phyloP scores from a whole-genome alignment of 2,888 invertebrate genomes.

The Metopia argyrocephala region DNA sequence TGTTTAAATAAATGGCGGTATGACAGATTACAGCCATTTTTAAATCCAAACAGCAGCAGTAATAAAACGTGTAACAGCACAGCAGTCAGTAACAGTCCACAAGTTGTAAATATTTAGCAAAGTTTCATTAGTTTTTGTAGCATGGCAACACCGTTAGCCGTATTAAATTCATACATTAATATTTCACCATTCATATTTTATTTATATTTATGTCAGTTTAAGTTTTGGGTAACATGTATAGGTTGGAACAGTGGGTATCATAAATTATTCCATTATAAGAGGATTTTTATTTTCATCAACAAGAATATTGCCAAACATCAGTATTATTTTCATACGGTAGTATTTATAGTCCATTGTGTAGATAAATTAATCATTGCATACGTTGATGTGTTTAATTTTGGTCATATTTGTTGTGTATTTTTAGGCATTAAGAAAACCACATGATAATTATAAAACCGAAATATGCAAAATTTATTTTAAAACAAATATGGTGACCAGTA shows the following conservation, averaged over 20 bases:
- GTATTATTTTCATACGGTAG: slow-evolving; percentile 29
- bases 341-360: slow-evolving; percentile 17
- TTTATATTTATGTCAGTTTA: background rate
- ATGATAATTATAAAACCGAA: slow-evolving; percentile 36
- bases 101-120: no score
- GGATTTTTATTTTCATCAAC: background rate
- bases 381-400: background rate
- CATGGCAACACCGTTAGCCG: slow-evolving; percentile 40
- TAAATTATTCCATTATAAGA: slow-evolving; percentile 29
- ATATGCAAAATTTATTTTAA: slow-evolving; percentile 8
- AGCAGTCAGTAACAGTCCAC: no score
- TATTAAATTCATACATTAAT: background rate
- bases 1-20: no score
- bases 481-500: no score
- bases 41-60: background rate
- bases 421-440: slow-evolving; percentile 1
- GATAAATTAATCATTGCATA: background rate
- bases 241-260: slow-evolving; percentile 7
- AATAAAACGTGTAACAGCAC: background rate
- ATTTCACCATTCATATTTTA: background rate
- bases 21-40: no score
- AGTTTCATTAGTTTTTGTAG: slow-evolving; percentile 22
- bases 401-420: background rate
- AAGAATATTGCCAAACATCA: slow-evolving; percentile 13
- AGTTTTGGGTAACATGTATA: background rate